These are phyloP conservation scores for Ophion costatus DNA, from an alignment of 2,888 invertebrate genomes.

Conservation along the genomic window DNA sequence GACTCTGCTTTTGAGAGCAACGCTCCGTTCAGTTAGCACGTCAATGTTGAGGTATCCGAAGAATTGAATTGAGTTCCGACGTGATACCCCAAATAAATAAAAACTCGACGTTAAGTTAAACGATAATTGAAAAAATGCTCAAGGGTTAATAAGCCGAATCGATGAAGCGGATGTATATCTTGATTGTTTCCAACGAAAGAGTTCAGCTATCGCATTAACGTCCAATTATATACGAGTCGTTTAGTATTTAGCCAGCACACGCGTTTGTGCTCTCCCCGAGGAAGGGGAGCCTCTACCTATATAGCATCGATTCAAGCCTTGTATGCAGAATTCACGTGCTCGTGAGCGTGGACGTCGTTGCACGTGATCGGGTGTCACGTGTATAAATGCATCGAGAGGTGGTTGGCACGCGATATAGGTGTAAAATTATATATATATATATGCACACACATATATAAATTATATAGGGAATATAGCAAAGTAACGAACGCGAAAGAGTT, in stretches of 20 bases:
- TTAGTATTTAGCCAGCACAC: constrained; percentile 44
- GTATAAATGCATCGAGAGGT: constrained; percentile 67
- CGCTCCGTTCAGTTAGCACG: neutral
- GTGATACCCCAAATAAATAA: neutral
- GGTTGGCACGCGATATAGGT: constrained; percentile 65
- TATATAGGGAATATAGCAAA: constrained; percentile 21
- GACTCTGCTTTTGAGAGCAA: neutral
- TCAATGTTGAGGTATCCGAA: neutral
- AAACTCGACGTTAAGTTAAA: neutral
- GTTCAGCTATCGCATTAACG: constrained; percentile 51
- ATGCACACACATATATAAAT: constrained; percentile 30
- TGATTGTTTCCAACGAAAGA: constrained; percentile 40
- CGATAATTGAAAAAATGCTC: constrained; percentile 1
- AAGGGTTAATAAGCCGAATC: constrained; percentile 30
- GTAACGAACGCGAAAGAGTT: constrained; percentile 53
- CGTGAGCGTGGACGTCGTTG: constrained; percentile 76
- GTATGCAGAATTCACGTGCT: constrained; percentile 78
- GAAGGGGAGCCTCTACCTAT: constrained; percentile 26
- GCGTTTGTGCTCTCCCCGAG: constrained; percentile 16
- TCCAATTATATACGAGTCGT: constrained; percentile 59
- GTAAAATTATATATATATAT: constrained; percentile 63
- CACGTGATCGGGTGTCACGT: constrained; percentile 81
- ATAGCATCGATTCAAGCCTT: constrained; percentile 33
- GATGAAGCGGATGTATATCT: constrained; percentile 40
- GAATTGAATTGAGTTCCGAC: neutral